Evolutionary conservation across 2,888 invertebrate species (phyloP).

Genomic region (Elysia crispata): DNA sequence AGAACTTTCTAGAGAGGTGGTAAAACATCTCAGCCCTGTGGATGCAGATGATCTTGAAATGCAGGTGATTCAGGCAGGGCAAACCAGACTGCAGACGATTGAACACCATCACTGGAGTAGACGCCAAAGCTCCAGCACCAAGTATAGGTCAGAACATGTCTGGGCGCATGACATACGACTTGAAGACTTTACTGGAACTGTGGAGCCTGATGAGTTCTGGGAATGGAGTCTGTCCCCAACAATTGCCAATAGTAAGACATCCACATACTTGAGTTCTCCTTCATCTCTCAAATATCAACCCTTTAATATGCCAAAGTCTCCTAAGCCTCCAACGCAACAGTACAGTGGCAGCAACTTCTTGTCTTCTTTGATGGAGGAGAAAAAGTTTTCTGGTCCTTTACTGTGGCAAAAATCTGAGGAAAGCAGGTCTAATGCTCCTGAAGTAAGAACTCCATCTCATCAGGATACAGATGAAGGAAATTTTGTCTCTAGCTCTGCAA

Average conservation of each 20-base stretch:
- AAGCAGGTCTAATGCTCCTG: background rate
- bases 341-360: background rate
- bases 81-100: conserved; percentile 58
- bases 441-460: background rate
- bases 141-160: background rate
- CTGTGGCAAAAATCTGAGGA: background rate
- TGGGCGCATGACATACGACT: conserved; percentile 37
- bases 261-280: background rate
- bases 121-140: too few species aligned
- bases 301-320: background rate
- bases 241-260: background rate
- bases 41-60: conserved; percentile 58
- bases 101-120: conserved; percentile 40
- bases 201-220: conserved; percentile 22
- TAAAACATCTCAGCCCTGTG: background rate
- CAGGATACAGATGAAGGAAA: background rate
- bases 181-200: background rate
- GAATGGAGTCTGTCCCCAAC: background rate
- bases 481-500: background rate
- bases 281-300: background rate
- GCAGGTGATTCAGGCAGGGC: conserved; percentile 58
- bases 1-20: conserved; percentile 21
- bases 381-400: background rate
- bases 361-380: background rate
- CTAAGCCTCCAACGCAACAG: background rate